phyloP scores from a whole-genome alignment of 2,797 vertebrate genomes.

The Microchirus variegatus region DNA sequence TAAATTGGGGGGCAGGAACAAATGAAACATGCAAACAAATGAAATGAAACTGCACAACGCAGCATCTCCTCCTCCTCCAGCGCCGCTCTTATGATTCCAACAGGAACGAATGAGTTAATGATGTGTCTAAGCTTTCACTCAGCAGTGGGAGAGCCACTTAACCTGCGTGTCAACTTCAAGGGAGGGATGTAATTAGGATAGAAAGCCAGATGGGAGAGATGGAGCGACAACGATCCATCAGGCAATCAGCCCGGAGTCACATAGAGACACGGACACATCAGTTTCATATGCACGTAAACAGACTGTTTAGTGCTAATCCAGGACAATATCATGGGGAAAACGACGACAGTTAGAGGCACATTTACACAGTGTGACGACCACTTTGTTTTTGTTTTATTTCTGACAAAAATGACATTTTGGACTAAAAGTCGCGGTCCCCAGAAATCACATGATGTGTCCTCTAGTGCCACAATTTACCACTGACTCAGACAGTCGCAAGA shows the following conservation, averaged over 20 bases:
- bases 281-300: conserved; percentile 2
- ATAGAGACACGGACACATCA: background rate
- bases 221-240: conserved; percentile 9
- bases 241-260: background rate
- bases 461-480: too few relatives aligned
- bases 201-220: conserved; percentile 16
- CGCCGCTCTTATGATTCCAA: conserved; percentile 1
- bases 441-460: too few relatives aligned
- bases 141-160: conserved; percentile 29
- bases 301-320: background rate
- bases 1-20: too few relatives aligned
- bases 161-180: conserved; percentile 40
- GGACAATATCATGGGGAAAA: too few relatives aligned
- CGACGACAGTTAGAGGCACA: too few relatives aligned
- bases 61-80: background rate
- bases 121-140: conserved; percentile 24
- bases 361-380: too few relatives aligned
- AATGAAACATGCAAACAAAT: too few relatives aligned
- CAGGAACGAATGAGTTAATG: conserved; percentile 43
- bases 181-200: conserved; percentile 36
- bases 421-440: too few relatives aligned
- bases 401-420: too few relatives aligned
- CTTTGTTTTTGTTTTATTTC: too few relatives aligned
- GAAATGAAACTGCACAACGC: background rate
- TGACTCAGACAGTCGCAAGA: too few relatives aligned